Evolutionary conservation across 2,888 invertebrate genomes (phyloP).

Genomic region (Polymixis lichenea): DNA sequence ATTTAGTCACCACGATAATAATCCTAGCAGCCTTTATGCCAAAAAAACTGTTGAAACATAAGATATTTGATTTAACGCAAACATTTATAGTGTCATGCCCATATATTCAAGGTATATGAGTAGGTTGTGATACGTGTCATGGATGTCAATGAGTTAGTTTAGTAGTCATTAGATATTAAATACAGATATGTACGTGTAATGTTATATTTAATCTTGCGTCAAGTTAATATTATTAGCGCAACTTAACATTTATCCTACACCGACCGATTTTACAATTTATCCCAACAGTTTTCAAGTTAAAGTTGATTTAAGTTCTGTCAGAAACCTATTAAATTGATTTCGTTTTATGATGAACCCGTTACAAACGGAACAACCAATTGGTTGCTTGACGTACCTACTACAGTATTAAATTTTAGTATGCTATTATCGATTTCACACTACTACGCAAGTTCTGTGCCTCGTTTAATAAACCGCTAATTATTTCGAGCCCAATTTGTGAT

Average conservation of each 20-base stretch:
- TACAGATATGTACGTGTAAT: conserved; percentile 43
- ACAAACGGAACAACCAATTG: conserved; percentile 59
- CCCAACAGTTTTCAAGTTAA: not conserved
- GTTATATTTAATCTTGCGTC: conserved; percentile 44
- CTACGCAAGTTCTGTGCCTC: conserved; percentile 76
- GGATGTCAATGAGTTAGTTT: conserved; percentile 47
- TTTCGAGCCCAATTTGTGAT: conserved; percentile 66
- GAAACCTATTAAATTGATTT: conserved; percentile 58
- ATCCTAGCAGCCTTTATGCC: conserved; percentile 31
- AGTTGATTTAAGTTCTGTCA: conserved; percentile 45
- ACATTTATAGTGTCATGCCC: conserved; percentile 29
- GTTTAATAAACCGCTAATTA: conserved; percentile 84
- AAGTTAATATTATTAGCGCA: conserved; percentile 28
- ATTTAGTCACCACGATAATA: conserved; percentile 56
- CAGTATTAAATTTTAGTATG: conserved; percentile 73
- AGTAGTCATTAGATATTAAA: conserved; percentile 53
- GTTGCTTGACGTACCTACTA: conserved; percentile 53
- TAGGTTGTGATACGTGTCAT: conserved; percentile 41
- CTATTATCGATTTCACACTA: conserved; percentile 79
- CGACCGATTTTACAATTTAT: conserved; percentile 1
- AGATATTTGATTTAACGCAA: conserved; percentile 34
- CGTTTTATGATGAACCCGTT: conserved; percentile 57
- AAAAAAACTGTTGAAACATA: conserved; percentile 32
- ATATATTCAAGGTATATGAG: conserved; percentile 48
- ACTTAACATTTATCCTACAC: conserved; percentile 2